Conservation (phyloP, 2,888 invertebrate species). For the Rosalia funebris region DNA sequence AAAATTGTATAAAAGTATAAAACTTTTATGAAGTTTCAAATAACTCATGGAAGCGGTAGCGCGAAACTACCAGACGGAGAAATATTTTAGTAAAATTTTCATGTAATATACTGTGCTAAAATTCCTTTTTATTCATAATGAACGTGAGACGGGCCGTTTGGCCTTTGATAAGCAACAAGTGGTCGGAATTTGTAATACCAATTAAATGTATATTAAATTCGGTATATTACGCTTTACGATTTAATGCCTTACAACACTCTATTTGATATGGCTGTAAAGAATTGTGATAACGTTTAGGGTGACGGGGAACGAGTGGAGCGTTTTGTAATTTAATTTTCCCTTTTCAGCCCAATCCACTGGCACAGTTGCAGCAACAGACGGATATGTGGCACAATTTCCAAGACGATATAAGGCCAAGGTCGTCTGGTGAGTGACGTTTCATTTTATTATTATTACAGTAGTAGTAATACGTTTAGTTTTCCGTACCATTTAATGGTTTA, state of each 20-base stretch:
- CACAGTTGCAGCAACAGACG: conserved; percentile 58
- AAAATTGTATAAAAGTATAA: too few relatives aligned
- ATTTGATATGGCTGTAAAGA: conserved; percentile 3
- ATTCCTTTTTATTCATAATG: conserved; percentile 11
- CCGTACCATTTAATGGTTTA: too few relatives aligned
- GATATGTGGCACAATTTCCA: conserved; percentile 60
- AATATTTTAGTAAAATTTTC: too few relatives aligned
- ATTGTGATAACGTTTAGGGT: neutral
- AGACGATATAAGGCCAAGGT: conserved; percentile 48
- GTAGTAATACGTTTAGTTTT: too few relatives aligned
- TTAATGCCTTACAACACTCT: conserved; percentile 6
- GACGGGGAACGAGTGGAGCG: neutral
- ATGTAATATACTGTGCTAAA: conserved; percentile 1
- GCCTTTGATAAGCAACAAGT: conserved; percentile 40
- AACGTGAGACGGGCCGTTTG: conserved; percentile 8
- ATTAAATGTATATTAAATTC: conserved; percentile 42
- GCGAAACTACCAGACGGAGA: too few relatives aligned
- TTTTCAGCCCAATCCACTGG: conserved; percentile 54
- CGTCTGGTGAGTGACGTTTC: conserved; percentile 46
- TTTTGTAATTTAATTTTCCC: neutral
- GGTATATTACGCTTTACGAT: conserved; percentile 21
- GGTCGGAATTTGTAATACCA: conserved; percentile 41
- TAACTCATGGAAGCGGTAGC: too few relatives aligned
- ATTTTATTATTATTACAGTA: too few relatives aligned
- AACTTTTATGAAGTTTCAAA: too few relatives aligned